These are phyloP conservation scores for Stegostoma tigrinum DNA, from an alignment of 2,113 vertebrate genomes.

Conservation along the genomic window DNA sequence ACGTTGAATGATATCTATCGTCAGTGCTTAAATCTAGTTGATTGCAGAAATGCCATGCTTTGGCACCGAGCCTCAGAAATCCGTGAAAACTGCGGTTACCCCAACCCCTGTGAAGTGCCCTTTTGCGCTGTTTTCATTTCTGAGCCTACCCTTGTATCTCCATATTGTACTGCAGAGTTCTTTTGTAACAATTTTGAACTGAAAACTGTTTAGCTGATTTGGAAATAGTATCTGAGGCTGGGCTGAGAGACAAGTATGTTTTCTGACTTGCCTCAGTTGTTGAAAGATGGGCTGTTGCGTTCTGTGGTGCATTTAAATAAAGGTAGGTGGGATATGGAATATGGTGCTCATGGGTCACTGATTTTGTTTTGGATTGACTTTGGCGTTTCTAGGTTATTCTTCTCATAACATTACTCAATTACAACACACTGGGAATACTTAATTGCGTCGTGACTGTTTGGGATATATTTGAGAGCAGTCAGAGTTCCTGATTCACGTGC, in stretches of 20 bases:
- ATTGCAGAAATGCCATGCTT: not conserved
- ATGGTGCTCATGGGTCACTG: not conserved
- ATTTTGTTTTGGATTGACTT: not conserved
- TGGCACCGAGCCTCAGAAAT: not conserved
- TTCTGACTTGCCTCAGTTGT: not conserved
- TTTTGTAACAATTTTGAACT: not conserved
- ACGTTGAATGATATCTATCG: not conserved
- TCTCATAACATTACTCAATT: not conserved
- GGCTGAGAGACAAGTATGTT: not conserved
- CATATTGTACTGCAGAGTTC: not conserved
- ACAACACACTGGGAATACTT: not conserved
- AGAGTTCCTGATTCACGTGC: not conserved
- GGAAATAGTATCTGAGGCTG: not conserved
- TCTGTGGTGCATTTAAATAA: not conserved
- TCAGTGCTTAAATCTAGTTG: not conserved
- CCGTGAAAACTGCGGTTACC: not conserved
- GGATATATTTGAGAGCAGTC: not conserved
- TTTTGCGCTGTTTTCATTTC: not conserved
- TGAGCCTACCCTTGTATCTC: not conserved
- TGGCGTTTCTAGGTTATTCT: not conserved
- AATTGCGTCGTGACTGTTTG: not conserved
- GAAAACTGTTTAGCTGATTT: not conserved
- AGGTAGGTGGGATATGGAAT: not conserved
- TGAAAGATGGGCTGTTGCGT: not conserved
- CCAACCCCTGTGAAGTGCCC: not conserved